Evolutionary conservation across 2,797 vertebrate genomes (phyloP).

Genomic region (Lacerta agilis): DNA sequence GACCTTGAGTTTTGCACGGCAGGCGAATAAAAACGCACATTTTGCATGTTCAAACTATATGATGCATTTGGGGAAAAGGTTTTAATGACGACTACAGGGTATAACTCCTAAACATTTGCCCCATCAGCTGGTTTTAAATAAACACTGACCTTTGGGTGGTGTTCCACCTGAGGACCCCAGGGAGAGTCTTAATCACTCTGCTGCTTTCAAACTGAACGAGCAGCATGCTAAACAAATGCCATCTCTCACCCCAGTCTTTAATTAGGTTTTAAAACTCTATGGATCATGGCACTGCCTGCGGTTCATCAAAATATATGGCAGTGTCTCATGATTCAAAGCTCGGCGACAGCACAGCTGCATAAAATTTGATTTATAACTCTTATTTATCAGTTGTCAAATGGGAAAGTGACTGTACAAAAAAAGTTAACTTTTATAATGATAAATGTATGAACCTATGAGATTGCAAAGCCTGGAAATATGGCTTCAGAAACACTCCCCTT

Average conservation of each 20-base stretch:
- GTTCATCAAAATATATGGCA: conserved; percentile 15
- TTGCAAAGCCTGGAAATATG: not conserved
- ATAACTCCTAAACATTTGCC: not conserved
- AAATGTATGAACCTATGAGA: not conserved
- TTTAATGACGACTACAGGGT: conserved; percentile 48
- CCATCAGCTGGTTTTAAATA: conserved; percentile 43
- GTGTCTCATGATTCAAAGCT: not conserved
- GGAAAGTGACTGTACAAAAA: not conserved
- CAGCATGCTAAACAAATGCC: conserved; percentile 33
- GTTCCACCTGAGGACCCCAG: conserved; percentile 43
- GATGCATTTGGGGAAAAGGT: conserved; percentile 44
- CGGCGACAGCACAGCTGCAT: not conserved
- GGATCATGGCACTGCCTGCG: rapidly evolving
- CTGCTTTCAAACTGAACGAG: conserved; percentile 47
- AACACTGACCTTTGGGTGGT: conserved; percentile 38
- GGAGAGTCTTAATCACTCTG: conserved; percentile 46
- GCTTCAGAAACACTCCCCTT: not conserved
- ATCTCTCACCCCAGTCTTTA: not conserved
- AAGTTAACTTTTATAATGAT: not conserved
- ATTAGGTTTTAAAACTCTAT: not conserved
- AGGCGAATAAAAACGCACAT: not conserved
- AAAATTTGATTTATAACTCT: not conserved
- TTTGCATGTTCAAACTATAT: conserved; percentile 35
- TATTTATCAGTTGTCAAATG: not conserved
- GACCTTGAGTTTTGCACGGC: not conserved